These are phyloP conservation scores for Sebastes diaconus DNA, from an alignment of 2,797 vertebrate species.

Conservation along the genomic window DNA sequence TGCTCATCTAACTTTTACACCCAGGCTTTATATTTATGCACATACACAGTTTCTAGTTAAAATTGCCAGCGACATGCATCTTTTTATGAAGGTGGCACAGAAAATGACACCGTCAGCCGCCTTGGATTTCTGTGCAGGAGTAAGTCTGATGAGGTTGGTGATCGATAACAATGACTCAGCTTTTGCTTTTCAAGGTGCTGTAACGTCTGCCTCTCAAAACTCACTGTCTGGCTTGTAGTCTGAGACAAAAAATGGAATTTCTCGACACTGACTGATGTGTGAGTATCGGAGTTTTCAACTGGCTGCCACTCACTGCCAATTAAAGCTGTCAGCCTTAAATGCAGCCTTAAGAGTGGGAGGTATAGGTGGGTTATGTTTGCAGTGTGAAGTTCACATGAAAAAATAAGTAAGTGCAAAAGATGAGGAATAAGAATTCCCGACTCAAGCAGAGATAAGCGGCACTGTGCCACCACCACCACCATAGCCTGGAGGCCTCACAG, in stretches of 20 bases:
- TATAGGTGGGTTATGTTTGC: background rate
- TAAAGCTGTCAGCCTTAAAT: slow-evolving; percentile 20
- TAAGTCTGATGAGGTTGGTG: background rate
- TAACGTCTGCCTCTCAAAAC: slow-evolving; percentile 12
- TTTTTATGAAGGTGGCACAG: background rate
- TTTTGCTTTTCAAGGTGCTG: slow-evolving; percentile 11
- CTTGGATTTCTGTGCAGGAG: slow-evolving; percentile 8
- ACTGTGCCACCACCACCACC: background rate
- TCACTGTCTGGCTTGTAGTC: background rate
- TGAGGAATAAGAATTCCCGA: background rate
- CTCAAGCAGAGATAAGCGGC: background rate
- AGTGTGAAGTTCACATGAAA: background rate
- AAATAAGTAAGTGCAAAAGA: background rate
- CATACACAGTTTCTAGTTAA: background rate
- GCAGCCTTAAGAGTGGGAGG: background rate
- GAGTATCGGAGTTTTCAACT: background rate
- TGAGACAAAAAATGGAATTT: background rate
- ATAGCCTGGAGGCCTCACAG: background rate
- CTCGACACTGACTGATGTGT: background rate
- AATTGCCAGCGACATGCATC: background rate
- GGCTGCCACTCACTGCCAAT: slow-evolving; percentile 7
- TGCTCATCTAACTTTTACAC: background rate
- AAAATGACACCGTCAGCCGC: background rate
- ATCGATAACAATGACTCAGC: slow-evolving; percentile 42
- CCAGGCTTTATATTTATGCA: background rate